Evolutionary conservation across 2,113 vertebrate species (phyloP), one percentile per base, ranked within the genome.

Genomic region (Hydrochoerus hydrochaeris): DNA sequence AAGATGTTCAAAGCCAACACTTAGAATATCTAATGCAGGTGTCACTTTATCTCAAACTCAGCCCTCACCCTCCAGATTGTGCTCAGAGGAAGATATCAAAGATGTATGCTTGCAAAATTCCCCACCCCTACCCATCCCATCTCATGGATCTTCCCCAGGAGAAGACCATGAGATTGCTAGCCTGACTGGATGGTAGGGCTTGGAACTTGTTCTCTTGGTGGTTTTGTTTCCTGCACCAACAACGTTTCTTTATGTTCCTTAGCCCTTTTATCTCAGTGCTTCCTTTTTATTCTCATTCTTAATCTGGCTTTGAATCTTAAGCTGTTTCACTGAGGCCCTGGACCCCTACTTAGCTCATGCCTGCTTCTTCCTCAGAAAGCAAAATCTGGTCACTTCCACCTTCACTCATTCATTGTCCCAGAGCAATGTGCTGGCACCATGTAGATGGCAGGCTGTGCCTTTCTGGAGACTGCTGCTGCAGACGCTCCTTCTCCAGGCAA

Each of bases 71-170:
- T 38, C 58, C 41, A 4, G 8, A 4, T 14, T 63, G 0, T 49
- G 16, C 85, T 52, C 67, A 85, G 52, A 30, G 65, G n/a, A 77
- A 17, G 46, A 60, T 0, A 4, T 49, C n/a, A 30, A 35, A 65
- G 20, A 19, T 46, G 5, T 5, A 14, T n/a, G 7, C 5, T 17
- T 24, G 12, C 6, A 12, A 3, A 60, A 10, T 17, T 24, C 67
- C 0, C 81, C 8, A 10, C 13, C 41, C 28, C 69, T 41, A 3
- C 58, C 35, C 44, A 26, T 12, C 4, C 78, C 17, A 11, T 13
- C 22, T 35, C 22, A 1, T 0, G 12, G 57, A 22, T 57, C 57
- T 32, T 30, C 2, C 6, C 62, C 52, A 0, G 3, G 11, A 41
- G 82, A 24, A 52, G 38, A 28, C 3, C 5, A 0, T 0, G 14